phyloP scores from a whole-genome alignment of 2,797 vertebrate species.

The Jordanella pulchra region DNA sequence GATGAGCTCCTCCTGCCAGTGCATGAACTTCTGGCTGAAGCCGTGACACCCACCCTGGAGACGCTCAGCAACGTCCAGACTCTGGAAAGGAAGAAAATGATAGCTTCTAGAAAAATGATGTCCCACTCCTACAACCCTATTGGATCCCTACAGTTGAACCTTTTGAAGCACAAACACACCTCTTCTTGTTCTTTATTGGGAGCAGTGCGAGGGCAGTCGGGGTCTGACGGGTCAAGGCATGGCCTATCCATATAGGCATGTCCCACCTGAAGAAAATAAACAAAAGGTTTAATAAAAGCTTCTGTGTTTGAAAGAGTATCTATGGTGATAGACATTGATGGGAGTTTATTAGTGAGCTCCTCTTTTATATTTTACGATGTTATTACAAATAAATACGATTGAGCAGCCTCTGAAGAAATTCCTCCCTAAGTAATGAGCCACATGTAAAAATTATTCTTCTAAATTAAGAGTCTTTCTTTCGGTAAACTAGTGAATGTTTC shows the following conservation, averaged over 20 bases:
- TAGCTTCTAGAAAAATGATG: not conserved
- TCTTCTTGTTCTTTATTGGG: constrained; percentile 90
- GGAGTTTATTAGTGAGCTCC: not conserved
- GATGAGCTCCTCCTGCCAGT: constrained; percentile 98
- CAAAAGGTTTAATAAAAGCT: not conserved
- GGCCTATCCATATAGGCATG: constrained; percentile 97
- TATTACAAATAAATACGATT: not conserved
- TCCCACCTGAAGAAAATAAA: constrained; percentile 67
- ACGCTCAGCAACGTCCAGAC: constrained; percentile 84
- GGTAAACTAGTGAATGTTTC: constrained; percentile 3
- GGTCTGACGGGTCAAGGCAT: constrained; percentile 89
- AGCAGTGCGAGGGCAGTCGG: constrained; percentile 90
- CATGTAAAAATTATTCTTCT: not conserved
- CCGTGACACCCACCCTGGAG: constrained; percentile 94
- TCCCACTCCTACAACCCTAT: not conserved
- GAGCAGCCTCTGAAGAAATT: not conserved
- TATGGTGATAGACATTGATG: not conserved
- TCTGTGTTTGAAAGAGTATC: not conserved
- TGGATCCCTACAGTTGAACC: constrained; percentile 3
- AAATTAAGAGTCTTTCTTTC: constrained; percentile 8
- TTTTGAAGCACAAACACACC: constrained; percentile 67
- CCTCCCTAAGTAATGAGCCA: not conserved
- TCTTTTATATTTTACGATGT: not conserved
- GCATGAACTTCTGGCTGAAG: constrained; percentile 98
- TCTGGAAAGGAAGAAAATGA: constrained; percentile 68